These are phyloP conservation scores for Cryptus viduatorius DNA, from an alignment of 2,888 invertebrate species.

Conservation along the genomic window DNA sequence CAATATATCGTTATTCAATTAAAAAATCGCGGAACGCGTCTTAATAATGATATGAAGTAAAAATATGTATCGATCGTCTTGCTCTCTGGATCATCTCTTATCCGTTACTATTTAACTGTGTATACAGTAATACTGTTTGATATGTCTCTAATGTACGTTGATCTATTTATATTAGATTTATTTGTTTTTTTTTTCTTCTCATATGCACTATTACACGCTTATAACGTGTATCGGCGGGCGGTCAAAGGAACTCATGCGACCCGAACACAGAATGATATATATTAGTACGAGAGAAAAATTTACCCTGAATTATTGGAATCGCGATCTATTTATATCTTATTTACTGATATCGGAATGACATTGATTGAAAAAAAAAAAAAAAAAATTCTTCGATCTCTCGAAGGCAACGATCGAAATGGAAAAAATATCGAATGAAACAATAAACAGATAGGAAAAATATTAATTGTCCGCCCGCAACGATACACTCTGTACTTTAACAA, in stretches of 20 bases:
- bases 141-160: conserved; percentile 83
- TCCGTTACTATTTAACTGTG: conserved; percentile 78
- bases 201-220: conserved; percentile 68
- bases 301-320: conserved; percentile 58
- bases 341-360: conserved; percentile 18
- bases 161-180: conserved; percentile 75
- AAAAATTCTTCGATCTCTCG: conserved; percentile 26
- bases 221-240: conserved; percentile 75
- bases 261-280: conserved; percentile 62
- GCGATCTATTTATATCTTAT: conserved; percentile 56
- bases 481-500: conserved; percentile 75
- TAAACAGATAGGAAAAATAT: conserved; percentile 36
- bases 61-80: conserved; percentile 77
- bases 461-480: conserved; percentile 73
- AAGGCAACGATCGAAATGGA: background rate
- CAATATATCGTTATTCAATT: conserved; percentile 63
- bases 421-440: background rate
- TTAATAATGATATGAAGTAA: conserved; percentile 81
- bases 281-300: conserved; percentile 63
- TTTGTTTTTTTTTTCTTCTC: conserved; percentile 55
- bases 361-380: background rate
- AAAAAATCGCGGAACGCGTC: conserved; percentile 66
- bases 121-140: conserved; percentile 84
- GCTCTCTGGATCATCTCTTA: conserved; percentile 67
- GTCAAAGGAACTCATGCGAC: conserved; percentile 73